Percentiles rank a stretch among this genome's conserved stretches.
phyloP scores from a whole-genome alignment of 1,140 invertebrate genomes.

The Notospermus geniculatus region DNA sequence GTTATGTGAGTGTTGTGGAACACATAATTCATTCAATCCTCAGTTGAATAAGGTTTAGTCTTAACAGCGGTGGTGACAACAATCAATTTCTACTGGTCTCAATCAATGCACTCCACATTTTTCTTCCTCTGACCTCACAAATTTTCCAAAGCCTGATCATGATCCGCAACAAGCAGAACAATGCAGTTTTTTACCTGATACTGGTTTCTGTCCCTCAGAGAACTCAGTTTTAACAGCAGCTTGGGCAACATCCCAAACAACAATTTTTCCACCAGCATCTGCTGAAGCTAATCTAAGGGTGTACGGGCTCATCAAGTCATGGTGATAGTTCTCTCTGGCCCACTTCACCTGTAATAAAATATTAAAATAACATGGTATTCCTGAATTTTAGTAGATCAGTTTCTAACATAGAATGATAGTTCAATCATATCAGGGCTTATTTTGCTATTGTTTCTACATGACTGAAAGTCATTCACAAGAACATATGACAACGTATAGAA shows the following conservation, averaged over 20 bases:
- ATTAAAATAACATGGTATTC: neutral
- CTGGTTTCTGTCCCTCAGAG: conserved; percentile 61
- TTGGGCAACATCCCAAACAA: conserved; percentile 63
- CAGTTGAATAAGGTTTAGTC: too few relatives aligned
- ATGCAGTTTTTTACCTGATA: conserved; percentile 58
- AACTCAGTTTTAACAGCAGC: conserved; percentile 56
- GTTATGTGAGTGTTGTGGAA: neutral
- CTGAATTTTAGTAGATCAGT: neutral
- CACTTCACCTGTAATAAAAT: conserved; percentile 55
- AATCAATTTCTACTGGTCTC: too few relatives aligned
- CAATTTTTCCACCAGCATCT: conserved; percentile 61
- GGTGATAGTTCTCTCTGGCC: conserved; percentile 56
- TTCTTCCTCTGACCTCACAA: too few relatives aligned
- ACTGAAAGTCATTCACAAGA: too few relatives aligned
- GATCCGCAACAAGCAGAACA: too few relatives aligned
- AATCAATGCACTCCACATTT: too few relatives aligned
- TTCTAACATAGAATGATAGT: conserved; percentile 1
- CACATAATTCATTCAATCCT: too few relatives aligned
- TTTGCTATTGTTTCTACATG: neutral
- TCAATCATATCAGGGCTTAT: neutral
- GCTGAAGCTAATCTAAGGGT: conserved; percentile 60
- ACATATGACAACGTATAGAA: too few relatives aligned
- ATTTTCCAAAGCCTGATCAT: too few relatives aligned
- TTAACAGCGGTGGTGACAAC: too few relatives aligned
- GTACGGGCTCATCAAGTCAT: conserved; percentile 54